These are phyloP conservation scores for Ctenochaetus hawaiiensis DNA, from an alignment of 2,797 vertebrate genomes.

Conservation along the genomic window DNA sequence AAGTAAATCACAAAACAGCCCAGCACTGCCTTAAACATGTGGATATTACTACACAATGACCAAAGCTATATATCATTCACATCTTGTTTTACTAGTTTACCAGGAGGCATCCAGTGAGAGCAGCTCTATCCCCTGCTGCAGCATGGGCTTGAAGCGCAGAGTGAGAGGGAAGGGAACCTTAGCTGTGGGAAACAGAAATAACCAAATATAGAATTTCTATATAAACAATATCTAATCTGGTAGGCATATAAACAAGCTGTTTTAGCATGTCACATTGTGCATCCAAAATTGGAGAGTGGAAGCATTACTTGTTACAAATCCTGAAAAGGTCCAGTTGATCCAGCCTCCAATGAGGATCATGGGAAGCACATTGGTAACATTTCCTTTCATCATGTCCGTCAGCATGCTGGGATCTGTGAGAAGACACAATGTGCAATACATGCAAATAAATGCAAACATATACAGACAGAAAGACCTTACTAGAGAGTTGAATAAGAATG, in stretches of 20 bases:
- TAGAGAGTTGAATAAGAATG: not conserved
- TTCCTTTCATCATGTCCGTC: conserved; percentile 99
- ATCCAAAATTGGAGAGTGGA: not conserved
- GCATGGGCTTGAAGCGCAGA: conserved; percentile 97
- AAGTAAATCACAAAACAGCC: not conserved
- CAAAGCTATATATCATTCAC: not conserved
- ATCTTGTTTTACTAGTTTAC: conserved; percentile 81
- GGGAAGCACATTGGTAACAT: conserved; percentile 97
- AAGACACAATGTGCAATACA: not conserved
- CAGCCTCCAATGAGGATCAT: conserved; percentile 99
- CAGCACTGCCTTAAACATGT: not conserved
- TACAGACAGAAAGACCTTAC: not conserved
- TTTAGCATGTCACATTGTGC: not conserved
- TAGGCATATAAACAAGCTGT: not conserved
- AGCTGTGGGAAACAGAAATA: conserved; percentile 80
- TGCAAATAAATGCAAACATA: not conserved
- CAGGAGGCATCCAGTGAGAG: conserved; percentile 98
- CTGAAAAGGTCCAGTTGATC: conserved; percentile 99
- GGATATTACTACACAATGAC: not conserved
- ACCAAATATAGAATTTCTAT: not conserved
- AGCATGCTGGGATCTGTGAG: conserved; percentile 96
- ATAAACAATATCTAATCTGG: not conserved
- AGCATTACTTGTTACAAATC: conserved; percentile 96
- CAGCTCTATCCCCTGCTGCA: conserved; percentile 98
- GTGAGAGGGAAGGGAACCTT: conserved; percentile 99